A percentile compares a stretch with the other conserved stretches of the same genome.
phyloP scores from a whole-genome alignment of 2,113 vertebrate species.

The Azemiops feae region DNA sequence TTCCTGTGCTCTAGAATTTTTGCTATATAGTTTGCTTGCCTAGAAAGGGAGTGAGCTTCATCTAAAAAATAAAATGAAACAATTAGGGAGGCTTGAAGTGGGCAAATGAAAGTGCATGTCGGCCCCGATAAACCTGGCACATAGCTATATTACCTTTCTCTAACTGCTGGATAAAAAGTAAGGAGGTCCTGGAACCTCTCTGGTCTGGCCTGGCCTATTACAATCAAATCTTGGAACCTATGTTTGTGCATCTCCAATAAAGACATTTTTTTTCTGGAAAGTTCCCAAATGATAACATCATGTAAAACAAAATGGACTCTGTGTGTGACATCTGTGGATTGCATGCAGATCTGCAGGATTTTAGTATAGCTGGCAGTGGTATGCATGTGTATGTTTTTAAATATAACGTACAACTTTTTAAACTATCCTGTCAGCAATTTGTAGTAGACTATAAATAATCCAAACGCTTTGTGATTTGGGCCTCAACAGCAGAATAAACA shows the following conservation, averaged over 20 bases:
- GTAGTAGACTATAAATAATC: not conserved
- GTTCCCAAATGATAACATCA: not conserved
- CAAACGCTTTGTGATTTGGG: not conserved
- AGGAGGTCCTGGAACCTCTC: not conserved
- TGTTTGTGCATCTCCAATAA: not conserved
- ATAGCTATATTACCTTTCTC: not conserved
- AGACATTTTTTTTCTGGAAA: not conserved
- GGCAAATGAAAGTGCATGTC: not conserved
- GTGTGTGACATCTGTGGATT: not conserved
- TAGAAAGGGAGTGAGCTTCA: not conserved
- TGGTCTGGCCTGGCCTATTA: not conserved
- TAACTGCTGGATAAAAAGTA: not conserved
- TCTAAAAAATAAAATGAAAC: not conserved
- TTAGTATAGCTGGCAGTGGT: not conserved
- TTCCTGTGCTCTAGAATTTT: too few relatives aligned
- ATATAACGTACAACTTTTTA: not conserved
- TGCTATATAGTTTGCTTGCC: not conserved
- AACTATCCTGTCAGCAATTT: not conserved
- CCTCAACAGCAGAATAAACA: slow-evolving; percentile 3
- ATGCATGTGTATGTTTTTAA: not conserved
- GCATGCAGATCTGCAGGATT: not conserved
- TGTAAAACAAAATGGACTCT: not conserved
- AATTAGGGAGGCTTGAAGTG: not conserved
- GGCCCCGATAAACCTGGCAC: not conserved
- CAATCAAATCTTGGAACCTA: not conserved